Conservation (phyloP, 2,797 vertebrate genomes). For the Synaphobranchus kaupii region DNA sequence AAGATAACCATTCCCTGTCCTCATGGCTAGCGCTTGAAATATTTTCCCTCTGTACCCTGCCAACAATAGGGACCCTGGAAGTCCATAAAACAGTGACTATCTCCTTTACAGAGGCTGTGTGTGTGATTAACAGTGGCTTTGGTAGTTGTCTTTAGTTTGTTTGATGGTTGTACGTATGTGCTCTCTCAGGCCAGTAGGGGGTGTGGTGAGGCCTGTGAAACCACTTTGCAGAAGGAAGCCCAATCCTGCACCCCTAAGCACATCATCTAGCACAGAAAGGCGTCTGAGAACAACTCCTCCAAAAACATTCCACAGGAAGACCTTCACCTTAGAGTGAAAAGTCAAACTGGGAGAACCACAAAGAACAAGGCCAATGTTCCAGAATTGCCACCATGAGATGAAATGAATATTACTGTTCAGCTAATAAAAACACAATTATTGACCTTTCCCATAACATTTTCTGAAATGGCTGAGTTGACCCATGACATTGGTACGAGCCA, state of each 20-base stretch:
- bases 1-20: constrained; percentile 31
- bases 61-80: background rate
- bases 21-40: constrained; percentile 52
- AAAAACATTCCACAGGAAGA: constrained; percentile 38
- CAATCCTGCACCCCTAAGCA: constrained; percentile 37
- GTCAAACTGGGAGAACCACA: constrained; percentile 26
- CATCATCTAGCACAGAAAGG: constrained; percentile 29
- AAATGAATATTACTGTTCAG: constrained; percentile 21
- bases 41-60: constrained; percentile 16
- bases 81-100: background rate
- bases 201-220: constrained; percentile 43
- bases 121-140: background rate
- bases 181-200: constrained; percentile 6
- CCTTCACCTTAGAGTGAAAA: constrained; percentile 35
- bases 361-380: background rate
- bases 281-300: constrained; percentile 23
- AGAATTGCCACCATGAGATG: constrained; percentile 51
- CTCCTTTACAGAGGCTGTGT: background rate
- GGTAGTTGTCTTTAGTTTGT: background rate
- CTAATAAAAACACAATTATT: background rate
- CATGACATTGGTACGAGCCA: background rate
- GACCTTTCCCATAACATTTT: background rate
- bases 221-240: constrained; percentile 36
- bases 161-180: constrained; percentile 22
- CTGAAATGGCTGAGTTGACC: no score